Evolutionary conservation across 30 jellyfish, hydroid and myxozoan species (phyloP).

Genomic region (Aurelia sp.): DNA sequence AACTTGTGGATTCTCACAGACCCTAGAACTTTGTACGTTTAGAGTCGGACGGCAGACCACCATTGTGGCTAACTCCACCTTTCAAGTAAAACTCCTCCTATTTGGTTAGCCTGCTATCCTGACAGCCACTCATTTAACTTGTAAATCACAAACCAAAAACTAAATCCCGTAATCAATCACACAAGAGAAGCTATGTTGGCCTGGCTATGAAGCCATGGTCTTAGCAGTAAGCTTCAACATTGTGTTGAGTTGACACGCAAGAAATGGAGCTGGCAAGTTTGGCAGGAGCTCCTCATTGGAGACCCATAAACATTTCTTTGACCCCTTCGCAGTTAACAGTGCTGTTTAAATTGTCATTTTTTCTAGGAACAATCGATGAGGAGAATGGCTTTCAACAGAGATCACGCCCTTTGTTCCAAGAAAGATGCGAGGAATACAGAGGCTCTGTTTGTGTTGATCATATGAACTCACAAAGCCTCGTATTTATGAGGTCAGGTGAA

Average conservation of each 20-base stretch:
- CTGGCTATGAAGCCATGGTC: too few relatives aligned
- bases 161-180: too few relatives aligned
- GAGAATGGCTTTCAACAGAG: conserved; percentile 55
- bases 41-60: conserved; percentile 23
- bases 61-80: conserved; percentile 31
- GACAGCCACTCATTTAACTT: conserved; percentile 3
- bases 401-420: conserved; percentile 19
- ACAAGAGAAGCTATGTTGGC: too few relatives aligned
- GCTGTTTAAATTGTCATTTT: background rate
- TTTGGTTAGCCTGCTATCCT: conserved; percentile 39
- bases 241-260: too few relatives aligned
- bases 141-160: conserved; percentile 3
- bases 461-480: conserved; percentile 29
- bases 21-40: too few relatives aligned
- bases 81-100: conserved; percentile 14
- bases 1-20: too few relatives aligned
- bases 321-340: background rate
- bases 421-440: conserved; percentile 49
- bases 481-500: conserved; percentile 47
- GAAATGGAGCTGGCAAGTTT: too few relatives aligned
- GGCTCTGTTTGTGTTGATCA: conserved; percentile 57
- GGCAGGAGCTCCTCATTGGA: too few relatives aligned
- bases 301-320: too few relatives aligned
- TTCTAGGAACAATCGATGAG: conserved; percentile 15
- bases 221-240: too few relatives aligned